Percentiles rank a stretch among this genome's conserved stretches.
phyloP scores from a whole-genome alignment of 2,888 invertebrate species.

The Phaonia tiefii region DNA sequence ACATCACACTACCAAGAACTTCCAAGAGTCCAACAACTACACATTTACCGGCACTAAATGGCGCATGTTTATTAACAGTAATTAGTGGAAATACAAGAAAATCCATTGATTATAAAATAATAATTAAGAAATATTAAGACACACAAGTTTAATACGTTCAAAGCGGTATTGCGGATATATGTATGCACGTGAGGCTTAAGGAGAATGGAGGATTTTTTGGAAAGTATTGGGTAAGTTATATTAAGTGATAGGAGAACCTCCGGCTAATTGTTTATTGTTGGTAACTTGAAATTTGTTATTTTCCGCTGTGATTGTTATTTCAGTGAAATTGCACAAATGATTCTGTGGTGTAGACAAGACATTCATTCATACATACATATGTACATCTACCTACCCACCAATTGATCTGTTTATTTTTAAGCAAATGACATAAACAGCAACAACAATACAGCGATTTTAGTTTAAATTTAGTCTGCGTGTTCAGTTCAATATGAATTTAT shows the following conservation, averaged over 20 bases:
- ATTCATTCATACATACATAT: background rate
- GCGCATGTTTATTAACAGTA: slow-evolving; percentile 28
- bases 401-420: slow-evolving; percentile 32
- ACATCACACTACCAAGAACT: background rate
- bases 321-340: too few species aligned
- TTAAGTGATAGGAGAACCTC: background rate
- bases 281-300: slow-evolving; percentile 13
- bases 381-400: background rate
- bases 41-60: slow-evolving; percentile 45
- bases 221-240: slow-evolving; percentile 53
- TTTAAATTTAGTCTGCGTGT: slow-evolving; percentile 34
- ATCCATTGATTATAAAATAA: background rate
- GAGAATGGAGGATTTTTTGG: slow-evolving; percentile 50
- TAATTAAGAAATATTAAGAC: too few species aligned
- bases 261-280: slow-evolving; percentile 5
- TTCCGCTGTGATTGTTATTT: too few species aligned
- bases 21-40: background rate
- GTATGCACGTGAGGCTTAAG: too few species aligned
- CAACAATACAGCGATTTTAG: background rate
- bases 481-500: slow-evolving; percentile 19
- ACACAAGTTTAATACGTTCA: too few species aligned
- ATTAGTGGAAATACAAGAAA: background rate
- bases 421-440: slow-evolving; percentile 15
- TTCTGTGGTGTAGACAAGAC: too few species aligned
- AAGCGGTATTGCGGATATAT: too few species aligned